Evolutionary conservation across 35 echinoderm and acorn worm genomes (phyloP).

Genomic region (Hemicentrotus pulcherrimus): DNA sequence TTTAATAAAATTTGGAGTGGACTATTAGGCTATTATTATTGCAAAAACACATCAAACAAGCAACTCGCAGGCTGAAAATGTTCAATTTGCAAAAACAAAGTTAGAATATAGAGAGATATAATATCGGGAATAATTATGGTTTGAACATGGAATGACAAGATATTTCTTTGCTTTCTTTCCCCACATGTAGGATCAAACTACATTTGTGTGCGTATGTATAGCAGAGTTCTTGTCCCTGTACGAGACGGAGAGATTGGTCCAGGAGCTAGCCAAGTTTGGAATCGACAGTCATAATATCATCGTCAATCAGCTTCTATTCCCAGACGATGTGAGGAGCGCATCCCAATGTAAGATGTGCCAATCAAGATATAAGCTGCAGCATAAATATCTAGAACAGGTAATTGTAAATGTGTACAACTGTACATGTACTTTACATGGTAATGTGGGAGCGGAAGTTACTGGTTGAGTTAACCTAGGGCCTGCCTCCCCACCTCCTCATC

Average conservation of each 20-base stretch:
- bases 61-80: too few species aligned
- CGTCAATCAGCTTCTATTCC: constrained; percentile 83
- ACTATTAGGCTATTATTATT: too few species aligned
- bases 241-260: constrained; percentile 94
- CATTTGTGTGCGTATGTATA: constrained; percentile 96
- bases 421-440: too few species aligned
- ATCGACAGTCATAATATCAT: constrained; percentile 98
- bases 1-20: too few species aligned
- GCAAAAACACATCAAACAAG: too few species aligned
- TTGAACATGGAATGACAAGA: background rate
- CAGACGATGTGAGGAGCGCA: constrained; percentile 23
- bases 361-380: constrained; percentile 80
- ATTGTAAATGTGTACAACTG: too few species aligned
- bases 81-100: too few species aligned
- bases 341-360: constrained; percentile 77
- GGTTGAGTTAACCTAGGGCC: too few species aligned
- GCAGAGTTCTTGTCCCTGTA: constrained; percentile 96
- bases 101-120: too few species aligned
- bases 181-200: constrained; percentile 80
- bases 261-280: constrained; percentile 90
- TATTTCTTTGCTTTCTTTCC: background rate
- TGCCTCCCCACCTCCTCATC: too few species aligned
- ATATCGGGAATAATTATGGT: too few species aligned
- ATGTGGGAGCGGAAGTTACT: too few species aligned
- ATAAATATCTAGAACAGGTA: constrained; percentile 95